phyloP scores from a whole-genome alignment of 1,140 invertebrate species.

The Sycophaga agraensis region DNA sequence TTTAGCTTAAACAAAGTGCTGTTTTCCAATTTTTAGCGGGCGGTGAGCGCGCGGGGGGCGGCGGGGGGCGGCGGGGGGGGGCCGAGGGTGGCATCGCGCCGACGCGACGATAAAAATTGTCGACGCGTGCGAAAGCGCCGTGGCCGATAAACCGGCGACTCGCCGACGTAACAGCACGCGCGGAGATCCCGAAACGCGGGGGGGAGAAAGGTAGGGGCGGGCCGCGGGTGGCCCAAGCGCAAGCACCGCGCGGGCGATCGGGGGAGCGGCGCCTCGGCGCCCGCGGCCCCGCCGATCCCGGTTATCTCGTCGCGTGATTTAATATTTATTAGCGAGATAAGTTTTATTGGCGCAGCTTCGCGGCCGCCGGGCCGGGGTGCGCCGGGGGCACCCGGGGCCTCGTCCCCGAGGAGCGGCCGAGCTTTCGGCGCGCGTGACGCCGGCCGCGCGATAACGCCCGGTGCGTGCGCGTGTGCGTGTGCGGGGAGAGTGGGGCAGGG shows the following conservation, averaged over 20 bases:
- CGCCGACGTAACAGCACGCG: too few species aligned
- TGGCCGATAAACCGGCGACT: conserved; percentile 21
- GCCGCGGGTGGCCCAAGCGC: conserved; percentile 10
- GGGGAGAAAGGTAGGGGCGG: too few species aligned
- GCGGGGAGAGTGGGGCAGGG: conserved; percentile 5
- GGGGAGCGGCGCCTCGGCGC: conserved; percentile 17
- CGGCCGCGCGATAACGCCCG: conserved; percentile 37
- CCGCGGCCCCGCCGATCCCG: too few species aligned
- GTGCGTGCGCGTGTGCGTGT: too few species aligned
- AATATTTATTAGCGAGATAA: conserved; percentile 53
- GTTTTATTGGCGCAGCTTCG: conserved; percentile 54
- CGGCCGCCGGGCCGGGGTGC: too few species aligned
- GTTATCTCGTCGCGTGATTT: conserved; percentile 49
- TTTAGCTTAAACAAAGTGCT: conserved; percentile 40
- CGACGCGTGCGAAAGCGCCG: conserved; percentile 21
- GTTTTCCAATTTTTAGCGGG: conserved; percentile 42
- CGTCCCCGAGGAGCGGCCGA: too few species aligned
- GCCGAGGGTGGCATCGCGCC: background rate
- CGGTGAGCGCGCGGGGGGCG: background rate
- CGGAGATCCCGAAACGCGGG: too few species aligned
- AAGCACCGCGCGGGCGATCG: conserved; percentile 5
- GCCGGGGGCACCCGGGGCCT: too few species aligned
- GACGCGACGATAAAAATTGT: conserved; percentile 22
- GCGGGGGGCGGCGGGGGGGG: conserved; percentile 4
- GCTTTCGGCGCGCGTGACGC: too few species aligned